Evolutionary conservation across 2,113 vertebrate species (phyloP).

Genomic region (Corythornis madagascariensis): DNA sequence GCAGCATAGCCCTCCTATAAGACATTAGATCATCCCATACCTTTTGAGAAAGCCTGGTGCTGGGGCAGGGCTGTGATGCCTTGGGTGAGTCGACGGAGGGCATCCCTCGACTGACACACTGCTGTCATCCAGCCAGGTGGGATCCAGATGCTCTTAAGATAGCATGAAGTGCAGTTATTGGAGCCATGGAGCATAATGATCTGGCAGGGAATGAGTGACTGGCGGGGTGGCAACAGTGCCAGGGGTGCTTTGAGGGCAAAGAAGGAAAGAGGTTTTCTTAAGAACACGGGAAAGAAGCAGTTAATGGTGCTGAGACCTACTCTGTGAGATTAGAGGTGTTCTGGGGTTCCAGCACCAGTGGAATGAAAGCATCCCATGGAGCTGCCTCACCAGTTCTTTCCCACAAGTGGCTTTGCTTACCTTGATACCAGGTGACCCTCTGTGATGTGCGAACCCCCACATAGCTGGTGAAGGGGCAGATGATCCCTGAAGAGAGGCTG

Average conservation of each 20-base stretch:
- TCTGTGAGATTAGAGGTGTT: neutral
- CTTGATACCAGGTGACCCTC: neutral
- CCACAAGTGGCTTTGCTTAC: neutral
- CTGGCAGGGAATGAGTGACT: neutral
- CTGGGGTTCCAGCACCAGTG: neutral
- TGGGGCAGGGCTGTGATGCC: neutral
- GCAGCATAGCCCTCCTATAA: neutral
- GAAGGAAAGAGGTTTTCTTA: neutral
- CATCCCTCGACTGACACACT: neutral
- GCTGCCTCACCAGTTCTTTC: neutral
- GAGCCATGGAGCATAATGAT: accelerated
- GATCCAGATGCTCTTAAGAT: neutral
- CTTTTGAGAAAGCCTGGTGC: neutral
- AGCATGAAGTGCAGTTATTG: accelerated
- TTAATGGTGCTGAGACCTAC: neutral
- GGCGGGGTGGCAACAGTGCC: neutral
- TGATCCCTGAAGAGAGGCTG: neutral
- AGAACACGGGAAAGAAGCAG: neutral
- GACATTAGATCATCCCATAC: neutral
- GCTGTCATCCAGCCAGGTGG: neutral
- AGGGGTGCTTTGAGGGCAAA: neutral
- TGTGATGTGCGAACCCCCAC: neutral
- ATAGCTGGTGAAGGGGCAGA: slow-evolving; percentile 8
- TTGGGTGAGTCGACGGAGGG: neutral
- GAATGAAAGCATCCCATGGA: neutral